A percentile compares a stretch with the other conserved stretches of the same genome.
Conservation (phyloP, 2,888 invertebrate genomes). For the Hirtodrosophila cameraria region DNA sequence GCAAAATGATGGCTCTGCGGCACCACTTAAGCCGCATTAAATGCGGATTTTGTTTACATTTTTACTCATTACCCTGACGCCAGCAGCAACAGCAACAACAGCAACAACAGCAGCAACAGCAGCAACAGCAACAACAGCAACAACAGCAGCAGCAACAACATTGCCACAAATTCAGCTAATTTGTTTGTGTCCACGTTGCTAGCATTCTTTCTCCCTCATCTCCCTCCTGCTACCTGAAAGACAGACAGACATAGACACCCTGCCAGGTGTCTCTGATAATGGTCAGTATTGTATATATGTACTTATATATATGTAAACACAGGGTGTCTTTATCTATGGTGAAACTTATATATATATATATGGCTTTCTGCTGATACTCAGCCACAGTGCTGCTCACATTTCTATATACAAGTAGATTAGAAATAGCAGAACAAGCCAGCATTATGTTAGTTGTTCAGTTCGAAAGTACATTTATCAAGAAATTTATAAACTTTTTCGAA, state of each 20-base stretch:
- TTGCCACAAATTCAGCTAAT: constrained; percentile 58
- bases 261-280: constrained; percentile 3
- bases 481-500: no score
- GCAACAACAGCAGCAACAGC: neutral
- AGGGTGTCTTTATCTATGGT: neutral
- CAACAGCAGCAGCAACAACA: constrained; percentile 7
- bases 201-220: neutral
- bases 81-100: constrained; percentile 9
- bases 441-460: no score
- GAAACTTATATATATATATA: neutral
- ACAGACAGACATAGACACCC: no score
- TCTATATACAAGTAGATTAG: constrained; percentile 13
- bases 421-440: no score
- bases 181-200: constrained; percentile 44
- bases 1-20: constrained; percentile 39
- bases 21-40: constrained; percentile 69
- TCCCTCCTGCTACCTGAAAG: neutral
- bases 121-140: constrained; percentile 5
- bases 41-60: constrained; percentile 67
- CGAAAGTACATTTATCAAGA: no score
- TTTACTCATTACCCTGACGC: constrained; percentile 45
- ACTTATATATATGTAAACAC: no score
- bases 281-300: neutral
- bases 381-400: constrained; percentile 4
- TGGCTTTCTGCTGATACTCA: neutral